Percentiles rank a stretch among this genome's conserved stretches.
phyloP scores from a whole-genome alignment of 2,888 invertebrate genomes.

The Seira musarum region DNA sequence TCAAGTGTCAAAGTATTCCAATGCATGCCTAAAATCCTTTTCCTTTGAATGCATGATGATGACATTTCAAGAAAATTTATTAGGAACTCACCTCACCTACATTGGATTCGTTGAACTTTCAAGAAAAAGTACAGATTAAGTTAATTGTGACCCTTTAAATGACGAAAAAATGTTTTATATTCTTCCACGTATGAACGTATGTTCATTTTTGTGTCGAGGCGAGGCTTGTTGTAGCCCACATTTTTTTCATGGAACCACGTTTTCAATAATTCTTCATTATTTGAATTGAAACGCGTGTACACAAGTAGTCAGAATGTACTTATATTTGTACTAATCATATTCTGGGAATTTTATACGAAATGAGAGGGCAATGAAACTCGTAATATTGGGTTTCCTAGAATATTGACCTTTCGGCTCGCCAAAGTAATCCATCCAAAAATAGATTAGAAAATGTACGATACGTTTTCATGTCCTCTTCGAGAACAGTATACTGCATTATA shows the following conservation, averaged over 20 bases:
- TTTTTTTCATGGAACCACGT: too few relatives aligned
- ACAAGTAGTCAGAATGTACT: neutral
- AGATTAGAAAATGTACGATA: neutral
- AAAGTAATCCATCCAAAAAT: neutral
- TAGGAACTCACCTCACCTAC: neutral
- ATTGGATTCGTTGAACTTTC: neutral
- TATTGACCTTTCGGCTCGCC: constrained; percentile 44
- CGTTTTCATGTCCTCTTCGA: neutral
- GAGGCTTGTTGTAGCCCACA: too few relatives aligned
- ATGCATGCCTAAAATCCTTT: too few relatives aligned
- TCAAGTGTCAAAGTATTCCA: too few relatives aligned
- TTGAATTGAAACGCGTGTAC: neutral
- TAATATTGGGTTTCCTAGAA: constrained; percentile 18
- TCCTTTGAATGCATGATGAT: neutral
- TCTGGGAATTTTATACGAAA: neutral
- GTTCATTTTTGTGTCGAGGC: neutral
- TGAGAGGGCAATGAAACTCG: neutral
- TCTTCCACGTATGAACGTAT: neutral
- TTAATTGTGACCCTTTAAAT: neutral
- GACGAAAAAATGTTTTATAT: neutral
- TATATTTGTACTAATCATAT: neutral
- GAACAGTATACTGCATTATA: neutral
- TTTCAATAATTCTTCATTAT: neutral
- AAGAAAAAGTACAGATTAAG: neutral
- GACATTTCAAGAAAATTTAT: neutral